phyloP scores from a whole-genome alignment of 2,888 invertebrate genomes.

The Rotaria magnacalcarata region DNA sequence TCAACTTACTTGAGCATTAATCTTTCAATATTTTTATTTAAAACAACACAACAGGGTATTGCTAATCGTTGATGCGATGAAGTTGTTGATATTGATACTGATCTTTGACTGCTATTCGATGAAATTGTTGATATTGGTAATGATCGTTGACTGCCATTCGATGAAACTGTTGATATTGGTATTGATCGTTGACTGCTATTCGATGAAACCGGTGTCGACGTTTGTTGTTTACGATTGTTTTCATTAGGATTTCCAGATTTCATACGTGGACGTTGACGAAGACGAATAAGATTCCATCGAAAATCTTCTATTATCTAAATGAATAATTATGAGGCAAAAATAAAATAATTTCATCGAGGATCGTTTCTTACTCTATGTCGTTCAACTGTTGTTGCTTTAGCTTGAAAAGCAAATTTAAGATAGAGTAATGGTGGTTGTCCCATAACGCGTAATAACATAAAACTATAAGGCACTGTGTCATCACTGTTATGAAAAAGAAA shows the following conservation, averaged over 20 bases:
- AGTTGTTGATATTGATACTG: neutral
- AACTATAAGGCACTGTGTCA: neutral
- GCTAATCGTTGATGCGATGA: too few species aligned
- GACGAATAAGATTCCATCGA: neutral
- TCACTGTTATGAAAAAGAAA: conserved; percentile 61
- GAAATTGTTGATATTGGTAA: neutral
- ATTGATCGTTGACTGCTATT: neutral
- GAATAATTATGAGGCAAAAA: neutral
- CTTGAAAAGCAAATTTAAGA: conserved; percentile 29
- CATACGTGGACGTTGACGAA: conserved; percentile 13
- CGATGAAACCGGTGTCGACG: neutral
- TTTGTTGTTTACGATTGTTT: conserved; percentile 17
- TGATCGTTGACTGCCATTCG: neutral
- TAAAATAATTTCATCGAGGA: too few species aligned
- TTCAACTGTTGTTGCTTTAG: neutral
- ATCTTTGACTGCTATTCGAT: neutral
- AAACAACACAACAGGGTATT: neutral
- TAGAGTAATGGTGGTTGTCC: conserved; percentile 23
- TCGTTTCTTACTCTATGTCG: conserved; percentile 4
- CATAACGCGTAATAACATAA: conserved; percentile 38
- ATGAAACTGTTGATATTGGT: neutral
- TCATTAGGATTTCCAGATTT: neutral
- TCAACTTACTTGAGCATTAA: neutral
- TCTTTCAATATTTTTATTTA: conserved; percentile 34
- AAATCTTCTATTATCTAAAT: conserved; percentile 5